These are phyloP conservation scores for Esox masquinongy DNA, from an alignment of 2,797 vertebrate genomes.

Conservation along the genomic window DNA sequence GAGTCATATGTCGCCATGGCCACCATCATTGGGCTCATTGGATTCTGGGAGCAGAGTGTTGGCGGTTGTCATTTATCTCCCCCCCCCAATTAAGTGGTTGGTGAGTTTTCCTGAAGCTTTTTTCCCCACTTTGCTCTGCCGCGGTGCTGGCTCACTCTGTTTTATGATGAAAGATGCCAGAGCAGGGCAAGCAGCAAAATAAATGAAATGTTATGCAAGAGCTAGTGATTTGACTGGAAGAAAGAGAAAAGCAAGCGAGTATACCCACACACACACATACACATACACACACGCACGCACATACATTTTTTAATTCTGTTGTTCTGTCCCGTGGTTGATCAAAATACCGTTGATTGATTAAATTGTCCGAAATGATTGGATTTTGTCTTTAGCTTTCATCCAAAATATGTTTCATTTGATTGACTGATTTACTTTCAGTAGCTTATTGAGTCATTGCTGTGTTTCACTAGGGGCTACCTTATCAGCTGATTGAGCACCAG, in stretches of 20 bases:
- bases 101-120: conserved; percentile 9
- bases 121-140: neutral
- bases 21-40: conserved; percentile 1
- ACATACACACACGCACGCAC: neutral
- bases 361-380: neutral
- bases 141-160: neutral
- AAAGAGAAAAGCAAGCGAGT: neutral
- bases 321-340: neutral
- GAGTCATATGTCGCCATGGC: conserved; percentile 49
- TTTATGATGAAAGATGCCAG: neutral
- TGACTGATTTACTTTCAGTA: neutral
- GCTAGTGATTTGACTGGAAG: too few relatives aligned
- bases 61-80: conserved; percentile 34
- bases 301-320: neutral
- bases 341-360: neutral
- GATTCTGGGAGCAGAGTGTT: conserved; percentile 24
- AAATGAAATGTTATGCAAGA: neutral
- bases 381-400: neutral
- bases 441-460: neutral
- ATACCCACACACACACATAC: conserved; percentile 2
- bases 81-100: conserved; percentile 26
- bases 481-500: neutral
- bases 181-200: neutral
- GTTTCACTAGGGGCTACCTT: neutral
- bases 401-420: neutral